phyloP scores from a whole-genome alignment of 2,113 vertebrate species.

The Eulemur macaco region DNA sequence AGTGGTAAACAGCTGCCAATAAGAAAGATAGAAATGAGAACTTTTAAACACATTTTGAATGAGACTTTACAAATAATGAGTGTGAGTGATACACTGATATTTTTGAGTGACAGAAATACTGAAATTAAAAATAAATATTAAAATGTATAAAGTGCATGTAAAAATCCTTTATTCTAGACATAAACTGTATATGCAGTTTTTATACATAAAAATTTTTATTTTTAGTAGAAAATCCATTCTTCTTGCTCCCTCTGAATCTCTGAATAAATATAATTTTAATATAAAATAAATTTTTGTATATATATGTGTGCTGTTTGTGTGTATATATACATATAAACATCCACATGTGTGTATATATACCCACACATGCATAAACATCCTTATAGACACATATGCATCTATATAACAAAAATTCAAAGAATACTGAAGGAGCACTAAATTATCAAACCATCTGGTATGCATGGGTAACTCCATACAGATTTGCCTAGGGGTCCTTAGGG shows the following conservation, averaged over 20 bases:
- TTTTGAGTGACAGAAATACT: not conserved
- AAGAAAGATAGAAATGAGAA: not conserved
- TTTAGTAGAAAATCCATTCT: not conserved
- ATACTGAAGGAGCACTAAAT: not conserved
- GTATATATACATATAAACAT: not conserved
- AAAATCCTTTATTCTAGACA: not conserved
- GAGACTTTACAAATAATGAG: not conserved
- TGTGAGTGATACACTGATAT: not conserved
- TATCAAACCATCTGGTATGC: not conserved
- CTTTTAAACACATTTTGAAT: not conserved
- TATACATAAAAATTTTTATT: not conserved
- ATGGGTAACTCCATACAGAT: not conserved
- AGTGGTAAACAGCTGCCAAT: not conserved
- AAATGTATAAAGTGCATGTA: not conserved
- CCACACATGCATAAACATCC: not conserved
- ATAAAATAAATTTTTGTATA: not conserved
- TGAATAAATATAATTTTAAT: not conserved
- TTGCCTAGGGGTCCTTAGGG: not conserved
- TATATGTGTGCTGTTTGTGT: not conserved
- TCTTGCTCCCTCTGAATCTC: not conserved
- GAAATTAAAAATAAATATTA: not conserved
- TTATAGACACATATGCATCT: not conserved
- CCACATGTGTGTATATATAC: not conserved
- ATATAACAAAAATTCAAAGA: conserved; percentile 7
- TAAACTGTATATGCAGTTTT: not conserved